Evolutionary conservation across 2,888 invertebrate species (phyloP).

Genomic region (Cremastobaeus sp.): DNA sequence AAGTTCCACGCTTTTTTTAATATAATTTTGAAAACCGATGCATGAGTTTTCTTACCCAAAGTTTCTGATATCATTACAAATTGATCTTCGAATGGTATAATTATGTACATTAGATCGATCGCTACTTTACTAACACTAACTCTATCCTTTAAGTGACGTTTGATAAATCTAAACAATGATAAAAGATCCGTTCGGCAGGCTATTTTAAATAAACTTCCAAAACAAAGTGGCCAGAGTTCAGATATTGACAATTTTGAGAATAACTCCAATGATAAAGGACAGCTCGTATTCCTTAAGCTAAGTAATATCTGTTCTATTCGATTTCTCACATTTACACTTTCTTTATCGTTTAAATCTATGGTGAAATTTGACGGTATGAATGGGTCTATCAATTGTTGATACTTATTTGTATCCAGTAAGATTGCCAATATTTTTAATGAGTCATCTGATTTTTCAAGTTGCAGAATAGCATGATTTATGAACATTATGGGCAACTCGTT

Average conservation of each 20-base stretch:
- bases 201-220: conserved; percentile 33
- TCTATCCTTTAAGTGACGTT: no score
- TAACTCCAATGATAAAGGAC: conserved; percentile 68
- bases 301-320: conserved; percentile 52
- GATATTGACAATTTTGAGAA: conserved; percentile 31
- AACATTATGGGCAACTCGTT: conserved; percentile 70
- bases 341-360: neutral
- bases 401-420: conserved; percentile 62
- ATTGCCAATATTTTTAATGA: conserved; percentile 60
- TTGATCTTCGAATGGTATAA: conserved; percentile 58
- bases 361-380: conserved; percentile 59
- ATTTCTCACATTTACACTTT: conserved; percentile 56
- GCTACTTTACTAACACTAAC: conserved; percentile 72
- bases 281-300: conserved; percentile 50
- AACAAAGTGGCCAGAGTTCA: conserved; percentile 27
- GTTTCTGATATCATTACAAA: conserved; percentile 44
- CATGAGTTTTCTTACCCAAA: conserved; percentile 64
- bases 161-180: no score
- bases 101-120: conserved; percentile 66
- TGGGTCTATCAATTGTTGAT: conserved; percentile 62
- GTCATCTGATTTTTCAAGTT: conserved; percentile 14
- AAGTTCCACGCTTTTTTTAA: conserved; percentile 43
- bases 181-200: no score
- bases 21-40: conserved; percentile 67
- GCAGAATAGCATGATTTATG: conserved; percentile 38